phyloP scores from a whole-genome alignment of 1,140 invertebrate species.

The Nautilus pompilius region DNA sequence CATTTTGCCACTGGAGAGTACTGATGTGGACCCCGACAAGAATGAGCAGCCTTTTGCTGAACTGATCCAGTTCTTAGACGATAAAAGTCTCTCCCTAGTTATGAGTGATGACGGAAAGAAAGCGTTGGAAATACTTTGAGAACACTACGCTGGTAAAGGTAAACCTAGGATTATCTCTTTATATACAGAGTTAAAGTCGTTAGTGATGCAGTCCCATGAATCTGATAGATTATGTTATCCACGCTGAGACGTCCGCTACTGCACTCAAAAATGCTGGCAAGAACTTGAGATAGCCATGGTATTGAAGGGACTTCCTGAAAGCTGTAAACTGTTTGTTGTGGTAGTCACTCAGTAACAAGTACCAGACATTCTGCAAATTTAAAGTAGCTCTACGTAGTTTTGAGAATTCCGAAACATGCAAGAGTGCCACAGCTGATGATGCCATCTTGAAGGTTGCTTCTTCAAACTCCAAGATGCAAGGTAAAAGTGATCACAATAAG shows the following conservation, averaged over 20 bases:
- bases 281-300: constrained; percentile 19
- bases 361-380: constrained; percentile 11
- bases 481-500: too few relatives aligned
- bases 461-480: not conserved
- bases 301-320: constrained; percentile 16
- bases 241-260: constrained; percentile 17
- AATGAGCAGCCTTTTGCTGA: constrained; percentile 18
- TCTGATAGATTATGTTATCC: constrained; percentile 20
- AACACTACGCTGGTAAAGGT: constrained; percentile 13
- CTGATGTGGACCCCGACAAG: constrained; percentile 3
- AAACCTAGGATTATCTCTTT: constrained; percentile 19
- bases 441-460: too few relatives aligned
- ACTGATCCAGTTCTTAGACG: constrained; percentile 17
- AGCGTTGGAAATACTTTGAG: constrained; percentile 10
- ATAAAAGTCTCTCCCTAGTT: constrained; percentile 12
- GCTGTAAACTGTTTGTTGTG: constrained; percentile 11
- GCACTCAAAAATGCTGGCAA: constrained; percentile 10
- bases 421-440: not conserved
- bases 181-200: constrained; percentile 19
- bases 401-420: constrained; percentile 14
- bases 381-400: constrained; percentile 16
- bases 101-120: constrained; percentile 18
- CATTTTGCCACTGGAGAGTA: not conserved
- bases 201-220: constrained; percentile 5
- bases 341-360: constrained; percentile 9